These are phyloP conservation scores for Aleiodes testaceus DNA, from an alignment of 2,888 invertebrate genomes.

Conservation along the genomic window DNA sequence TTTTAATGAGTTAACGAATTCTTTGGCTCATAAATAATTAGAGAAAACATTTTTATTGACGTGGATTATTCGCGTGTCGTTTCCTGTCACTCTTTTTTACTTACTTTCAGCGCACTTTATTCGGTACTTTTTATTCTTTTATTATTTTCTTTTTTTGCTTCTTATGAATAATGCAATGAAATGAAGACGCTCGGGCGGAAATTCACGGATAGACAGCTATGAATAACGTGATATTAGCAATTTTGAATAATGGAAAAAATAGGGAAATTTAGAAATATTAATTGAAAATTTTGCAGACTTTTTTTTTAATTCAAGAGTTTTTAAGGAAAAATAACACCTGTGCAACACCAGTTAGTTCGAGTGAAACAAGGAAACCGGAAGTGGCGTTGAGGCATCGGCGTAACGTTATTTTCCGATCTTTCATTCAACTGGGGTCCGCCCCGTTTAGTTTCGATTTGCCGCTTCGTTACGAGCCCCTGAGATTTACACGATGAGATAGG, in stretches of 20 bases:
- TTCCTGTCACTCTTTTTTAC: constrained; percentile 26
- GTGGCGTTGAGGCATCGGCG: constrained; percentile 48
- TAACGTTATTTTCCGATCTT: constrained; percentile 52
- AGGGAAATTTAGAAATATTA: constrained; percentile 3
- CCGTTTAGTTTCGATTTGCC: constrained; percentile 71
- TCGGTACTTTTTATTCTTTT: constrained; percentile 6
- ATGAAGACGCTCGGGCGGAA: constrained; percentile 32
- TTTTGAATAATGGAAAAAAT: constrained; percentile 22
- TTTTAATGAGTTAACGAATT: constrained; percentile 33
- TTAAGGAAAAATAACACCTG: not conserved
- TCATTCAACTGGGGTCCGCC: constrained; percentile 47
- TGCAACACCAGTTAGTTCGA: constrained; percentile 10
- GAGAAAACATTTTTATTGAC: constrained; percentile 35
- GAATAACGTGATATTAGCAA: constrained; percentile 34
- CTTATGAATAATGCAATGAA: constrained; percentile 35
- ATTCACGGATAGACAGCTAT: constrained; percentile 35
- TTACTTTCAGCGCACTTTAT: not conserved
- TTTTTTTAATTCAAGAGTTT: not conserved
- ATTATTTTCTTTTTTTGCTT: constrained; percentile 16
- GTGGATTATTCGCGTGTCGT: constrained; percentile 31
- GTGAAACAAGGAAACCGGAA: constrained; percentile 46
- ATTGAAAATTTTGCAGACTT: constrained; percentile 25
- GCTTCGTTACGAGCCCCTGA: constrained; percentile 67
- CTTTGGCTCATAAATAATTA: constrained; percentile 36
- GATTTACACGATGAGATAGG: constrained; percentile 69